Evolutionary conservation across 1,140 invertebrate species (phyloP), one percentile per base, ranked within the genome.

Genomic region (Semibalanus balanoides): DNA sequence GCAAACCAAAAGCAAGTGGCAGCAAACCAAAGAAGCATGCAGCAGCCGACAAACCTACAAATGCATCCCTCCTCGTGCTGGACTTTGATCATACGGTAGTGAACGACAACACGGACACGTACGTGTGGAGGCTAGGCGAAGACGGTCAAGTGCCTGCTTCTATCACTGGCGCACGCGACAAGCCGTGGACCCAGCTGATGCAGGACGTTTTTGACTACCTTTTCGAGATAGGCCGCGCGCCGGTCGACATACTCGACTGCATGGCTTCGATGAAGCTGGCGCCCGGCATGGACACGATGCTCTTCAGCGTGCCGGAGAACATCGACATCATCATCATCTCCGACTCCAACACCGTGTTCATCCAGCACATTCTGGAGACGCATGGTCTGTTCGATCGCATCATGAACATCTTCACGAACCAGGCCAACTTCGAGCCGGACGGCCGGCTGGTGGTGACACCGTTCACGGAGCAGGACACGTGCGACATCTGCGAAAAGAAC

Each of bases 241-340:
- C 51, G 1, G 22, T 22, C 3, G 14, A 64, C 14, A 64, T 64
- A 7, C 51, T 64, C 22, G 22, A 64, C 22, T 64, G 51, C 22
- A 3, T 64, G 51, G 51, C 51, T 25, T 64, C 51, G 7, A 64
- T 64, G 51, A 64, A 64, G 51, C 51, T 64, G 51, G 51, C 51
- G 3, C 51, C 51, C 11, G 51, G 51, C 22, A 64, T 64, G 51
- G 51, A 64, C 51, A 64, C 51, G 22, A 22, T 64, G 22, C 22
- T 64, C 1, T 64, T 22, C 22, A 64, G 22, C 22, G 51, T 64
- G 3, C 51, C 51, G 22, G 51, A 64, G 22, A 64, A 64, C 51
- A 22, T 22, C 3, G 75, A 76, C 27, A 72, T 72, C 40, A 72
- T 76, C 40, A 76, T 76, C n/a, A 76, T 76, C 29, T 76, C 75